These are phyloP conservation scores for Mohoua ochrocephala DNA, from an alignment of 2,113 vertebrate species.

Conservation along the genomic window DNA sequence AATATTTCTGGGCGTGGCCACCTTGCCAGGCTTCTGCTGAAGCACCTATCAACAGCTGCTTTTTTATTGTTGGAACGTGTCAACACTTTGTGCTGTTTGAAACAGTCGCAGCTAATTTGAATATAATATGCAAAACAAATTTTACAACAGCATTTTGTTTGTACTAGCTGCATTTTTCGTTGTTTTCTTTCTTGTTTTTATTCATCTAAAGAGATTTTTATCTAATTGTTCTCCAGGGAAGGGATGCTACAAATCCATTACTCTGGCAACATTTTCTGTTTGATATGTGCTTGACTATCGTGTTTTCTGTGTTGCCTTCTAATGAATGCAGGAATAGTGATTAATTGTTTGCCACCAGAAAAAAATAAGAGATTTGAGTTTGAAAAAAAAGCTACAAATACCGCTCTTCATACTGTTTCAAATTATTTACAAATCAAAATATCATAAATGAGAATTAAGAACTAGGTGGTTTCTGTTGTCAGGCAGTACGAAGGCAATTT, in stretches of 20 bases:
- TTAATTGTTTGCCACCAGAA: conserved; percentile 19
- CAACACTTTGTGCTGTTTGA: neutral
- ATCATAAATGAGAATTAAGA: neutral
- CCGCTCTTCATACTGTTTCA: neutral
- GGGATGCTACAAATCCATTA: conserved; percentile 18
- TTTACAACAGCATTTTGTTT: neutral
- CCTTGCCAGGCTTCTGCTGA: neutral
- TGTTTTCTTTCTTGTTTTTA: neutral
- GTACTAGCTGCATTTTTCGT: neutral
- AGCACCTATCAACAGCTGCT: neutral
- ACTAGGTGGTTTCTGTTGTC: neutral
- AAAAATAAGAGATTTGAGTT: neutral
- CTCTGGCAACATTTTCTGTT: conserved; percentile 1
- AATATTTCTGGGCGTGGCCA: neutral
- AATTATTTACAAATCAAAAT: neutral
- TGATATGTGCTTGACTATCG: conserved; percentile 21
- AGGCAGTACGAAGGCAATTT: neutral
- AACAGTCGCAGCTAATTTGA: neutral
- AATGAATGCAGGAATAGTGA: conserved; percentile 49
- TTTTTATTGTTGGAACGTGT: neutral
- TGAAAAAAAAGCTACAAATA: conserved; percentile 10
- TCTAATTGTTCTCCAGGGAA: conserved; percentile 63
- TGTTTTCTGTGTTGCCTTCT: conserved; percentile 18
- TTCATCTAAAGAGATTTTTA: conserved; percentile 46
- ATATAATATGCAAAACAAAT: neutral